Conservation (phyloP, 2,888 invertebrate species). For the Noctua pronuba region DNA sequence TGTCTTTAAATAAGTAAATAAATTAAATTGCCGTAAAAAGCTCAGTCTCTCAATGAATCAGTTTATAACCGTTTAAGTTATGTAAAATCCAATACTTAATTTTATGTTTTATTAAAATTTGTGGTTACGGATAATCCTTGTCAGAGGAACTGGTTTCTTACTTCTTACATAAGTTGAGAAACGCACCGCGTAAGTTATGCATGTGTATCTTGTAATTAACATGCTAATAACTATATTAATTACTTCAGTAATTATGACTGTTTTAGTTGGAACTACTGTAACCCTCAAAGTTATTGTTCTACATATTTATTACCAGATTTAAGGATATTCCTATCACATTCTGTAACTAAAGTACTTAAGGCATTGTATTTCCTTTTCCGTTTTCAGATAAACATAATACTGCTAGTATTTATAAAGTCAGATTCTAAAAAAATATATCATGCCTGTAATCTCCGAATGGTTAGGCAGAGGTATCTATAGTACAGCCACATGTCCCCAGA, state of each 20-base stretch:
- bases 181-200: constrained; percentile 33
- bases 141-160: constrained; percentile 58
- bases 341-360: background rate
- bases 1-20: background rate
- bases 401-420: background rate
- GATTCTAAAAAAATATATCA: background rate
- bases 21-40: background rate
- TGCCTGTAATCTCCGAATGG: background rate
- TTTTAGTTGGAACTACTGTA: background rate
- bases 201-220: constrained; percentile 32
- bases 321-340: background rate
- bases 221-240: background rate
- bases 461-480: background rate
- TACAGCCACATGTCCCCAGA: background rate
- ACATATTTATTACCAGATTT: background rate
- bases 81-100: constrained; percentile 41
- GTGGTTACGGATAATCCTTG: constrained; percentile 53
- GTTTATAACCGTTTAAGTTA: constrained; percentile 31
- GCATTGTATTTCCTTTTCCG: background rate
- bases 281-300: background rate
- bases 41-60: background rate
- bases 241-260: background rate
- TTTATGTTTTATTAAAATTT: constrained; percentile 26
- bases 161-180: constrained; percentile 64
- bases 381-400: background rate